Evolutionary conservation across 1,140 invertebrate species (phyloP).

Genomic region (Dolichoris vasculosae): DNA sequence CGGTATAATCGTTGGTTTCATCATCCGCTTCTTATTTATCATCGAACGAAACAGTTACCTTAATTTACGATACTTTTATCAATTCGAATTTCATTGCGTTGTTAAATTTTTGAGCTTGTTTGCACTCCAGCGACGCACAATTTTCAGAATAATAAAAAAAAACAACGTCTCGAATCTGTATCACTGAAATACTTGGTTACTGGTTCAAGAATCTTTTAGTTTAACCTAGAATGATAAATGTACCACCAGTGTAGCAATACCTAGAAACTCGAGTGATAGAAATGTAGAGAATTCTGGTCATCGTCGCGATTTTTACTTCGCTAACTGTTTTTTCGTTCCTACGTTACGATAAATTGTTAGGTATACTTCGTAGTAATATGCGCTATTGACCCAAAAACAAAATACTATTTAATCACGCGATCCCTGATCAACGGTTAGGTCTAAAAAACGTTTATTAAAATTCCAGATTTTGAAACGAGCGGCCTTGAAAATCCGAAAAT

Average conservation of each 20-base stretch:
- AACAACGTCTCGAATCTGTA: background rate
- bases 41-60: background rate
- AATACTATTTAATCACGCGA: no score
- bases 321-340: no score
- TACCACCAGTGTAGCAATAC: background rate
- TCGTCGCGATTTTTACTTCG: no score
- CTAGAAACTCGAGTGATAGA: background rate
- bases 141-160: background rate
- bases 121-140: no score
- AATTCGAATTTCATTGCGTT: background rate
- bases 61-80: background rate
- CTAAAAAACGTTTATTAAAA: no score
- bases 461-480: no score
- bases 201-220: background rate
- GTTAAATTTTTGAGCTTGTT: background rate
- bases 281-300: background rate
- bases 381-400: no score
- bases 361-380: no score
- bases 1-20: background rate
- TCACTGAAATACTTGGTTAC: background rate
- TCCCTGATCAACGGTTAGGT: no score
- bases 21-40: background rate
- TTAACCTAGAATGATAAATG: background rate
- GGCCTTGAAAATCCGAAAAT: no score
- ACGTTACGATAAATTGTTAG: no score